Evolutionary conservation across 2,888 invertebrate species (phyloP).

Genomic region (Strigamia crassipes): DNA sequence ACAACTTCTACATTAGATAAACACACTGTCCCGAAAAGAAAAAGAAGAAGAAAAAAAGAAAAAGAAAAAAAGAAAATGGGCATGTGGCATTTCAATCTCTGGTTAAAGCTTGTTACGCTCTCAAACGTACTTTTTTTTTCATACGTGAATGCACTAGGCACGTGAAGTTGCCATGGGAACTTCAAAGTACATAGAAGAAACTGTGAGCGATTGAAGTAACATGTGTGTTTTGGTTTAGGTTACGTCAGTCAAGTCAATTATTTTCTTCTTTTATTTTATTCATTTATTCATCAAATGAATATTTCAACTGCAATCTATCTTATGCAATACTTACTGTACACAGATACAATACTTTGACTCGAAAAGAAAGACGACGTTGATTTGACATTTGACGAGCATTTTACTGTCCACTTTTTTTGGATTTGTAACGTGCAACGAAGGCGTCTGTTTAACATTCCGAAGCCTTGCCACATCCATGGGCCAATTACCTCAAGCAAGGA

Average conservation of each 20-base stretch:
- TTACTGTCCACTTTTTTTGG: constrained; percentile 20
- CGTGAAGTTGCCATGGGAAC: not conserved
- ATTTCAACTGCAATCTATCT: not conserved
- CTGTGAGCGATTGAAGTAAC: not conserved
- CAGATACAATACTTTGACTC: not conserved
- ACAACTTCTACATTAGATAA: constrained; percentile 3
- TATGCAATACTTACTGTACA: not conserved
- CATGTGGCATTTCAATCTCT: constrained; percentile 27
- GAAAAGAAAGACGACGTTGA: not conserved
- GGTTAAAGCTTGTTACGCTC: constrained; percentile 26
- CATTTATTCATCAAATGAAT: not conserved
- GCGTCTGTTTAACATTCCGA: constrained; percentile 24
- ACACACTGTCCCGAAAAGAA: not conserved
- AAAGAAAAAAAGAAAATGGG: not conserved
- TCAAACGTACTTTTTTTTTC: constrained; percentile 9
- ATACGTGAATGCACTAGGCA: constrained; percentile 8
- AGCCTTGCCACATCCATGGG: constrained; percentile 35
- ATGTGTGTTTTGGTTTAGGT: not conserved
- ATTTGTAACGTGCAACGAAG: constrained; percentile 3
- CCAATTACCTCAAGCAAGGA: constrained; percentile 18
- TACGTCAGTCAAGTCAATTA: not conserved
- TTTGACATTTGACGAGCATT: constrained; percentile 24
- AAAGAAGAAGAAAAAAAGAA: not conserved
- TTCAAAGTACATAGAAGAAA: not conserved
- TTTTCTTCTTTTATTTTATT: not conserved